These are phyloP conservation scores for Odontocerum albicorne DNA, from an alignment of 2,888 invertebrate species.

Conservation along the genomic window DNA sequence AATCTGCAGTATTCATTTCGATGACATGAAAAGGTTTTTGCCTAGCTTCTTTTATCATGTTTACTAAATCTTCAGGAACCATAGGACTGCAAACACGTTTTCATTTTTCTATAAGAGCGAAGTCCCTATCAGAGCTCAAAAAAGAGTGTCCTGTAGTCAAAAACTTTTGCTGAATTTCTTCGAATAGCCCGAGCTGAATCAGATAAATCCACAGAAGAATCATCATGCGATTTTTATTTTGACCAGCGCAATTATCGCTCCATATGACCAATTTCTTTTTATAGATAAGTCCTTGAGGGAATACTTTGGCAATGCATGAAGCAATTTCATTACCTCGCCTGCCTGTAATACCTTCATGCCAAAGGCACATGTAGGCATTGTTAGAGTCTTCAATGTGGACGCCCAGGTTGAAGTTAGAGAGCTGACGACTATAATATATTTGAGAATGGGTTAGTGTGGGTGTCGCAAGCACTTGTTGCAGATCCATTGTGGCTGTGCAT, in stretches of 20 bases:
- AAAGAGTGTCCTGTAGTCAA: conserved; percentile 35
- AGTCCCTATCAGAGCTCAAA: conserved; percentile 35
- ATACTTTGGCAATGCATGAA: conserved; percentile 20
- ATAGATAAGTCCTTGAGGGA: conserved; percentile 19
- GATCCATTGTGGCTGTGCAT: conserved; percentile 37
- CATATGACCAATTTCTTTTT: conserved; percentile 35
- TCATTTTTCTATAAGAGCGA: conserved; percentile 36
- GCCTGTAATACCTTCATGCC: conserved; percentile 27
- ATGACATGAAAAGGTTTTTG: background rate
- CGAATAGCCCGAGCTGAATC: conserved; percentile 18
- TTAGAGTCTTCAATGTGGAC: conserved; percentile 35
- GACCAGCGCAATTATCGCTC: conserved; percentile 35
- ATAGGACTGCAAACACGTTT: conserved; percentile 23
- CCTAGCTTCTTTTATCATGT: conserved; percentile 19
- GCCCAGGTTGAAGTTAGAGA: conserved; percentile 38
- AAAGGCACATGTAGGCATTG: background rate
- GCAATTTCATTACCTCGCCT: conserved; percentile 38
- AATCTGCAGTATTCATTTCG: background rate
- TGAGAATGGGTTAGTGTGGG: conserved; percentile 40
- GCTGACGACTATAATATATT: conserved; percentile 40
- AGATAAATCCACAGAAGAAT: conserved; percentile 11
- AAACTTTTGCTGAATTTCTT: conserved; percentile 33
- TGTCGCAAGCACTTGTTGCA: conserved; percentile 40
- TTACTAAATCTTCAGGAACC: conserved; percentile 30
- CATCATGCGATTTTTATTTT: conserved; percentile 40